Evolutionary conservation across 2,113 vertebrate species (phyloP).

Genomic region (Agapornis roseicollis): DNA sequence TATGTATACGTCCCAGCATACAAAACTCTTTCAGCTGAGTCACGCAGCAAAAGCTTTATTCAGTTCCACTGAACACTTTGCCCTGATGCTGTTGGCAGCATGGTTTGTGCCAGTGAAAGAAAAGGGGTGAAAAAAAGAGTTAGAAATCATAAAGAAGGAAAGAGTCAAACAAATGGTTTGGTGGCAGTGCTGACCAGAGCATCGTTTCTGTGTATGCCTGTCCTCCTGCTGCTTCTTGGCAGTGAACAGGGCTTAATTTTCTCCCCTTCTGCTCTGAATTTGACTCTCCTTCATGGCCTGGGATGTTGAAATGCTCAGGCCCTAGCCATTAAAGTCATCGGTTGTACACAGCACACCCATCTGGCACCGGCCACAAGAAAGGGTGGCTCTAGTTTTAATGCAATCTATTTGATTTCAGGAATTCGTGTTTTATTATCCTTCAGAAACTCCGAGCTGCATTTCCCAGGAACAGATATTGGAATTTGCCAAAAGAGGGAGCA

Average conservation of each 20-base stretch:
- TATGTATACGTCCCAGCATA: fast-evolving
- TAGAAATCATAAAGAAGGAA: neutral
- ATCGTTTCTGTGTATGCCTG: fast-evolving
- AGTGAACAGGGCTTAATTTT: neutral
- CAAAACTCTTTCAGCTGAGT: neutral
- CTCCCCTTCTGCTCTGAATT: neutral
- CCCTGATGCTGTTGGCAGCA: neutral
- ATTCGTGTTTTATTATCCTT: neutral
- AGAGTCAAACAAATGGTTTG: neutral
- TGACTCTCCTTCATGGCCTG: neutral
- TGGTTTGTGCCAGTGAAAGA: neutral
- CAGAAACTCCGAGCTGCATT: neutral
- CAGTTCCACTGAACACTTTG: neutral
- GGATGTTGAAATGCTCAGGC: neutral
- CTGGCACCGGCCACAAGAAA: neutral
- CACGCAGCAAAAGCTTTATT: fast-evolving
- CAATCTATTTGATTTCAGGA: neutral
- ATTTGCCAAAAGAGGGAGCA: neutral
- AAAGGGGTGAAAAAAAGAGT: neutral
- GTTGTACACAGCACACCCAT: neutral
- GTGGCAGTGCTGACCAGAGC: constrained; percentile 17
- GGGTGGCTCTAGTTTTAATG: neutral
- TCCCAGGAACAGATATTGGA: neutral
- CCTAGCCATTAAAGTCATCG: neutral
- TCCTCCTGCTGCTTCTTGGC: neutral